Evolutionary conservation across 2,888 invertebrate species (phyloP).

Genomic region (Drosophila testacea): DNA sequence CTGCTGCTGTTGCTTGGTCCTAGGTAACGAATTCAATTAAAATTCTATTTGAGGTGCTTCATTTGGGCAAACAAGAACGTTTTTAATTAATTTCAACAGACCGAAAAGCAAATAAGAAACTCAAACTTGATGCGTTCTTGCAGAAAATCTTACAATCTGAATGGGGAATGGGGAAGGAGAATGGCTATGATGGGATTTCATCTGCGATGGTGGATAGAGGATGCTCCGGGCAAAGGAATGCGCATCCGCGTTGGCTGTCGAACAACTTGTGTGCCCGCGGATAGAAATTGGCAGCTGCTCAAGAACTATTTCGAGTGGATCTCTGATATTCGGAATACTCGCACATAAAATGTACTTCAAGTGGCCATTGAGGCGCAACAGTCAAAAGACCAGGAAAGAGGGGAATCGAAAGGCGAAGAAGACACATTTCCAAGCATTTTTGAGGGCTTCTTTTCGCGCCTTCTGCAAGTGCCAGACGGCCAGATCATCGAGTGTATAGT

Average conservation of each 20-base stretch:
- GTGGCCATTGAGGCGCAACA: conserved; percentile 59
- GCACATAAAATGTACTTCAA: conserved; percentile 33
- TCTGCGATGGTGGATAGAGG: conserved; percentile 4
- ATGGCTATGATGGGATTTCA: background rate
- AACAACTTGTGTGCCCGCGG: conserved; percentile 30
- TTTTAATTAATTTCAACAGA: conserved; percentile 84
- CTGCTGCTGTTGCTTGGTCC: conserved; percentile 4
- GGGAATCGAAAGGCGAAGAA: conserved; percentile 17
- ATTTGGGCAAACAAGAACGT: conserved; percentile 79
- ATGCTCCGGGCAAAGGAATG: conserved; percentile 34
- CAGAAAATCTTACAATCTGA: conserved; percentile 65
- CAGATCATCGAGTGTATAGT: conserved; percentile 20
- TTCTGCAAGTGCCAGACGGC: conserved; percentile 55
- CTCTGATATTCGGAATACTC: conserved; percentile 27
- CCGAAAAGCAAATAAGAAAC: conserved; percentile 79
- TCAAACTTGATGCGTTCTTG: conserved; percentile 55
- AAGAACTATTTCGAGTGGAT: conserved; percentile 67
- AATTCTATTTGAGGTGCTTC: conserved; percentile 70
- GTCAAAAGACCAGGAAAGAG: background rate
- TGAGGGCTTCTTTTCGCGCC: conserved; percentile 36
- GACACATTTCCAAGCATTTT: conserved; percentile 48
- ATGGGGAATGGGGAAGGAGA: conserved; percentile 10
- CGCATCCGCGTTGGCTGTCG: conserved; percentile 60
- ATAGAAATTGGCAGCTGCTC: conserved; percentile 74
- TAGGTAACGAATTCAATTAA: conserved; percentile 69